A percentile compares a stretch with the other conserved stretches of the same genome.
These are phyloP conservation scores for Pterostichus madidus DNA, from an alignment of 2,888 invertebrate species.

Conservation along the genomic window DNA sequence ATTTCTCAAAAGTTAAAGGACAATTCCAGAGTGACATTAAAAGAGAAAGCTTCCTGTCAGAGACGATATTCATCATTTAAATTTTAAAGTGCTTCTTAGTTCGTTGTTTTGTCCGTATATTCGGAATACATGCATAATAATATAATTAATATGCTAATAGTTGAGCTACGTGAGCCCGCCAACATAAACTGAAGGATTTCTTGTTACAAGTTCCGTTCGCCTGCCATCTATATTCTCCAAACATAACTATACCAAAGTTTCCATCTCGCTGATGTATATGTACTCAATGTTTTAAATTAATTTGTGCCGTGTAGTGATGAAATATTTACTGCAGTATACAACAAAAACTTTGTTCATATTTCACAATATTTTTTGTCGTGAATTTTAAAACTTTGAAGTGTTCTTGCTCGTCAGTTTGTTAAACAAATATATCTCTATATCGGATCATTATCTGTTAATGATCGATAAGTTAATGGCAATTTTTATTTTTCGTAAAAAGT, in stretches of 20 bases:
- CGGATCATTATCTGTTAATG: too few relatives aligned
- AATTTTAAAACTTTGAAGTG: too few relatives aligned
- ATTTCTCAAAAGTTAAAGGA: too few relatives aligned
- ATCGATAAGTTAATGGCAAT: too few relatives aligned
- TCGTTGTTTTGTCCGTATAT: conserved; percentile 49
- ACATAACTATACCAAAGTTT: neutral
- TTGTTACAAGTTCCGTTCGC: conserved; percentile 28
- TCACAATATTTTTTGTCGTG: too few relatives aligned
- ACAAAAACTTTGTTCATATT: neutral
- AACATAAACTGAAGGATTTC: conserved; percentile 48
- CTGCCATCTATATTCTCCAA: conserved; percentile 20
- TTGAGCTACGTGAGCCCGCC: conserved; percentile 5
- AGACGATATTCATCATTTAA: conserved; percentile 52
- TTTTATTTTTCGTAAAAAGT: too few relatives aligned
- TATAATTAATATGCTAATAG: conserved; percentile 62
- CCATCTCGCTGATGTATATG: neutral
- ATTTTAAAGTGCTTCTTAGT: conserved; percentile 50
- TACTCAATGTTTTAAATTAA: neutral
- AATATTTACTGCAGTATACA: neutral
- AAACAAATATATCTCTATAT: too few relatives aligned
- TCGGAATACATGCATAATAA: conserved; percentile 62
- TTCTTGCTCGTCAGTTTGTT: too few relatives aligned
- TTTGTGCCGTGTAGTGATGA: neutral
- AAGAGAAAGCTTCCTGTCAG: conserved; percentile 6
- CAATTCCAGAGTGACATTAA: too few relatives aligned